A percentile compares a stretch with the other conserved stretches of the same genome.
phyloP scores from a whole-genome alignment of 2,888 invertebrate species.

The Drosophila longiperda region DNA sequence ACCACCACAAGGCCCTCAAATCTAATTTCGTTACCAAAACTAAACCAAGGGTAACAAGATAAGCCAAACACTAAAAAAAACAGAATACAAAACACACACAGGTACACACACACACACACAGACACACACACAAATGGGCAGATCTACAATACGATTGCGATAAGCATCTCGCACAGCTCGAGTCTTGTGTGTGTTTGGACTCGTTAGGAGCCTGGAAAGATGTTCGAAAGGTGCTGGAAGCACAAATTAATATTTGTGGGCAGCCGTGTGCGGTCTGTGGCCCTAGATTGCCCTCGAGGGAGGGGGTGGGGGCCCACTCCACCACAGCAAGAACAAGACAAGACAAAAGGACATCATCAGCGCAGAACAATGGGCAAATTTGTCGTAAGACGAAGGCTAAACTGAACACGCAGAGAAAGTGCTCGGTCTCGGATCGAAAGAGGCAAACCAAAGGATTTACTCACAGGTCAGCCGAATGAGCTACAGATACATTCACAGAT shows the following conservation, averaged over 20 bases:
- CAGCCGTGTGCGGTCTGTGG: slow-evolving; percentile 71
- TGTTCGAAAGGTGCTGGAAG: slow-evolving; percentile 72
- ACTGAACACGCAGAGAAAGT: slow-evolving; percentile 33
- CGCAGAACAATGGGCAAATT: slow-evolving; percentile 76
- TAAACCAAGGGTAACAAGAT: slow-evolving; percentile 66
- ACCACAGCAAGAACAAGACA: slow-evolving; percentile 35
- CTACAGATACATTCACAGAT: slow-evolving; percentile 26
- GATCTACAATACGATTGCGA: slow-evolving; percentile 54
- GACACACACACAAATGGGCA: slow-evolving; percentile 35
- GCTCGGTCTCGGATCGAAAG: neutral
- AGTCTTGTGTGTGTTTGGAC: slow-evolving; percentile 25
- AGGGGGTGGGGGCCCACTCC: slow-evolving; percentile 29
- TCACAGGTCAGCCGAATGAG: slow-evolving; percentile 48
- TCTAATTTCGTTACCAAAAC: slow-evolving; percentile 82
- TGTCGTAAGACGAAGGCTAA: slow-evolving; percentile 63
- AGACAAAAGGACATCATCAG: slow-evolving; percentile 80
- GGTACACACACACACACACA: neutral
- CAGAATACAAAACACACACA: slow-evolving; percentile 19
- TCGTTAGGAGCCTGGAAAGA: slow-evolving; percentile 42
- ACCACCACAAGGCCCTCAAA: slow-evolving; percentile 72
- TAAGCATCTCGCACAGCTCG: slow-evolving; percentile 51
- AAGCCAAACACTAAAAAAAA: slow-evolving; percentile 67
- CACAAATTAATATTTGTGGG: slow-evolving; percentile 78
- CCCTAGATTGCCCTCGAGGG: slow-evolving; percentile 46
- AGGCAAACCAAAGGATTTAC: slow-evolving; percentile 65